Evolutionary conservation across 2,888 invertebrate species (phyloP), one percentile per base, ranked within the genome.

Genomic region (Brachyptera putata): DNA sequence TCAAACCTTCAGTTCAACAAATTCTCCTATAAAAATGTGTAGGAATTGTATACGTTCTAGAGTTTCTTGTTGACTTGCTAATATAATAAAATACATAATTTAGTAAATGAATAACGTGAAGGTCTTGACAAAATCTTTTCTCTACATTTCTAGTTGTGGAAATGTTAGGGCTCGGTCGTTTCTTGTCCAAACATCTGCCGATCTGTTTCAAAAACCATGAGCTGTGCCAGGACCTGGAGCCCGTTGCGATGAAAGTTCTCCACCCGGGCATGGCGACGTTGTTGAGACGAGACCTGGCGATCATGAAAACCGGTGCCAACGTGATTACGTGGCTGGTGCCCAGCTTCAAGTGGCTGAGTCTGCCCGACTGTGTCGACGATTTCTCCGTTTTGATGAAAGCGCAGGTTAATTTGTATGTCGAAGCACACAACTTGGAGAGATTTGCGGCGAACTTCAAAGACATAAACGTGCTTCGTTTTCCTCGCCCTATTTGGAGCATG

Each of bases 331-430:
- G 63, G 43, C 30, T 76, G 11, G 58, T 74, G 14, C 77, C 77
- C 2, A 68, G 70, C 25, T 64, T 77, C n/a, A 68, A 71, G 50
- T 79, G 77, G 75, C 70, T 79, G 43, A 75, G 75, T 65, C 69
- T 78, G 1, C 68, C 68, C 26, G 75, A 77, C 53, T 78, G 77
- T 65, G 69, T 79, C 24, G 68, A 74, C 13, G 77, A 79, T 64
- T 80, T 79, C 66, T 69, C 74, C 24, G 66, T 70, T 43, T 70
- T 76, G 11, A 75, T 79, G 72, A 67, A 72, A 58, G 71, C 70
- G 55, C 78, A 78, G 72, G 77, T 75, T 14, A 74, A 79, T 65
- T 70, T 80, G 68, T 67, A 71, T 11, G 68, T 72, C 41, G 79
- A 79, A 68, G 78, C 76, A 2, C 64, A 67, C n/a, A 76, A 77